Evolutionary conservation across 2,797 vertebrate genomes (phyloP), one percentile per base, ranked within the genome.

Genomic region (Xenops minutus): DNA sequence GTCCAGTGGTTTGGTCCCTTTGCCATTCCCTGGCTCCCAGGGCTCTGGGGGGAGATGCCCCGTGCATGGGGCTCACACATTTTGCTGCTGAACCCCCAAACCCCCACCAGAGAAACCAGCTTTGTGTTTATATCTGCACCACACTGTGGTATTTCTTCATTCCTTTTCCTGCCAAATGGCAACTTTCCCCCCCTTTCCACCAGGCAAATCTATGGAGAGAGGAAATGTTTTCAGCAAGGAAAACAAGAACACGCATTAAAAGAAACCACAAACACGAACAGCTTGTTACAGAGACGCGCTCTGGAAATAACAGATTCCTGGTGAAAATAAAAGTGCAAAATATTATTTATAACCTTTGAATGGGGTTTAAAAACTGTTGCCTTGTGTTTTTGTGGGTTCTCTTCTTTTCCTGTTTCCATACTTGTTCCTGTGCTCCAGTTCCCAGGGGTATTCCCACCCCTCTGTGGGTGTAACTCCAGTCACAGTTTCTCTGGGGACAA

Each of bases 221-320:
- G 67, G 66, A 81, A 89, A 64, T 81, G n/a, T 74, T 94, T 93
- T 41, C 66, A 14, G n/a, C 29, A 89, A 74, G 61, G 68, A 74
- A 56, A 69, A 61, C 61, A 78, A 37, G 80, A 91, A 34, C 29
- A 5, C 18, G 19, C 82, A 62, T 88, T 78, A 36, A 52, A 36
- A 64, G 90, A 14, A 94, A 78, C 76, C 88, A 75, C 85, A 92
- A 95, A 94, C 88, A 91, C 41, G 64, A 88, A 84, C 92, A 95
- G 93, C 93, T 93, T 95, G 89, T 75, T 83, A 41, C 11, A 63
- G 85, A 94, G 75, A 91, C 62, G 39, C 0, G 48, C 34, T 71
- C 85, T 94, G 85, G 69, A 89, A 94, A 77, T 49, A 92, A 72
- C 93, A 95, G 86, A 92, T 91, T 89, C 89, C 76, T 74, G 59